phyloP scores from a whole-genome alignment of 2,797 vertebrate genomes.

The Lutjanus campechanus region DNA sequence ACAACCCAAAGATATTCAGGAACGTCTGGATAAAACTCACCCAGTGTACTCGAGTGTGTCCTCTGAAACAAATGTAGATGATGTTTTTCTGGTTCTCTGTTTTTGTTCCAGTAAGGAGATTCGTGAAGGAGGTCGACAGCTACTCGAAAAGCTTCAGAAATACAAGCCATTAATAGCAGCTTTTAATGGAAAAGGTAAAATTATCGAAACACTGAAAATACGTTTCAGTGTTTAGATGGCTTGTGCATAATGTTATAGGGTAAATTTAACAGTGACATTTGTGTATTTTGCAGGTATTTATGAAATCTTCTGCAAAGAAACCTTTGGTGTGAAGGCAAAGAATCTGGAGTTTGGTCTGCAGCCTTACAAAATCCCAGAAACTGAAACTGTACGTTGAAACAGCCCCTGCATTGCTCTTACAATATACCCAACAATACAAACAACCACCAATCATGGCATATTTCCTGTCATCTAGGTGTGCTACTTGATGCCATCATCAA shows the following conservation, averaged over 20 bases:
- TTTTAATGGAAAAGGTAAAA: slow-evolving; percentile 94
- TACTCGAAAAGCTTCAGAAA: slow-evolving; percentile 96
- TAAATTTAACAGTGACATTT: background rate
- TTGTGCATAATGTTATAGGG: background rate
- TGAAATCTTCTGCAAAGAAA: slow-evolving; percentile 99
- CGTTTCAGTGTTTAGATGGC: background rate
- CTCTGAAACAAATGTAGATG: background rate
- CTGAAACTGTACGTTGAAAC: slow-evolving; percentile 89
- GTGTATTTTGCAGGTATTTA: slow-evolving; percentile 91
- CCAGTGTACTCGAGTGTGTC: background rate
- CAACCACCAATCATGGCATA: background rate
- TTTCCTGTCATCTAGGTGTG: slow-evolving; percentile 86
- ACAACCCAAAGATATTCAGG: too few relatives aligned
- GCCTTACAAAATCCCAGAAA: slow-evolving; percentile 96
- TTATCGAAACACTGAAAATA: background rate
- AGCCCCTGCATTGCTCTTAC: background rate
- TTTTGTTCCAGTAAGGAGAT: slow-evolving; percentile 93
- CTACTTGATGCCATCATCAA: slow-evolving; percentile 98
- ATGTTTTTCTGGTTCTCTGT: background rate
- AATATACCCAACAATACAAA: background rate
- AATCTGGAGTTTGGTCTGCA: slow-evolving; percentile 97
- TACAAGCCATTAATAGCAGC: slow-evolving; percentile 96
- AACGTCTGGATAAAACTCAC: background rate
- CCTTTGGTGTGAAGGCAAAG: slow-evolving; percentile 96
- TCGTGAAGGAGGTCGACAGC: slow-evolving; percentile 96